These are phyloP conservation scores for Drosophila aldrichi DNA, from an alignment of 2,888 invertebrate species.

Conservation along the genomic window DNA sequence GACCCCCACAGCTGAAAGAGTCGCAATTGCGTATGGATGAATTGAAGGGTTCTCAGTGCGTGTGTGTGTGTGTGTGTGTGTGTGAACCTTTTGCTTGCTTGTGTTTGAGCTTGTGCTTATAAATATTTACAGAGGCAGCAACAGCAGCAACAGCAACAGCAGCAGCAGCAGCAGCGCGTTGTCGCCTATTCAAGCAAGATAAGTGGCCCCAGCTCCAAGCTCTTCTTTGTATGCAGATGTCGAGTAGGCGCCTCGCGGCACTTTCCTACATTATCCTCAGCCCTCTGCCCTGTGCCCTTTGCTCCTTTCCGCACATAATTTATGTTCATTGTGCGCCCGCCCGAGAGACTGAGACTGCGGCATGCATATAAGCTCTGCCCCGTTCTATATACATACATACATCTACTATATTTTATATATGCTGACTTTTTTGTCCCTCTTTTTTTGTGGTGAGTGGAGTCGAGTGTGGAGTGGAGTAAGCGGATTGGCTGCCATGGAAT, in stretches of 20 bases:
- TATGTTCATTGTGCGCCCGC: constrained; percentile 68
- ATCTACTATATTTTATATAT: not conserved
- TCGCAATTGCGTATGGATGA: constrained; percentile 3
- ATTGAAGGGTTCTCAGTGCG: constrained; percentile 31
- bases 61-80: not conserved
- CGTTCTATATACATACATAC: not conserved
- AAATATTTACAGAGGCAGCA: constrained; percentile 55
- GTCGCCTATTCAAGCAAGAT: constrained; percentile 53
- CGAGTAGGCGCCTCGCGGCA: constrained; percentile 18
- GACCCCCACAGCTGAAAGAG: constrained; percentile 54
- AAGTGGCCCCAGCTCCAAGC: constrained; percentile 40
- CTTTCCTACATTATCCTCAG: constrained; percentile 6
- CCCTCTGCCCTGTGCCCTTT: not conserved
- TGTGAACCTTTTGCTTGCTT: constrained; percentile 11
- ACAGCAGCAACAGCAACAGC: constrained; percentile 27
- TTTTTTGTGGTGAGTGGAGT: constrained; percentile 13
- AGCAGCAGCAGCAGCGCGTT: constrained; percentile 38
- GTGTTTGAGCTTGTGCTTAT: constrained; percentile 20
- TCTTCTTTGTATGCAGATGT: constrained; percentile 43
- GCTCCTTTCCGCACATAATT: constrained; percentile 63
- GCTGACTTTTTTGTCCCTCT: not conserved
- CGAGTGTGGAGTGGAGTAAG: constrained; percentile 52
- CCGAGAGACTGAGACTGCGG: constrained; percentile 43
- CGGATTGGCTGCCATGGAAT: constrained; percentile 62
- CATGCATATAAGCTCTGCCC: constrained; percentile 28